Percentiles rank a stretch among this genome's conserved stretches.
These are phyloP conservation scores for Sylvia borin DNA, from an alignment of 2,797 vertebrate species.

Conservation along the genomic window DNA sequence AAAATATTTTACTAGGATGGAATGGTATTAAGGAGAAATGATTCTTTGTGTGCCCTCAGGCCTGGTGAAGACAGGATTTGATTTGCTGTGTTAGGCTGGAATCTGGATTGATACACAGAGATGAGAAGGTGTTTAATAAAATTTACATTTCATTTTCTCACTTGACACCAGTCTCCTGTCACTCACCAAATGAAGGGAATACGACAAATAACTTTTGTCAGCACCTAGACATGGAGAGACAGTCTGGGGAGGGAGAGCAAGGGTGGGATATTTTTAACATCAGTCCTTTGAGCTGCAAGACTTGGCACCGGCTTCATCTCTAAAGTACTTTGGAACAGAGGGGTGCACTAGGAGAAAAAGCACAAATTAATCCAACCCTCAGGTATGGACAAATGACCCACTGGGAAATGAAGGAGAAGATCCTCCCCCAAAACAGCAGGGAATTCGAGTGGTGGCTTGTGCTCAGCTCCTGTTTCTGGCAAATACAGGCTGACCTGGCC, in stretches of 20 bases:
- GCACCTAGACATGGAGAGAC: conserved; percentile 63
- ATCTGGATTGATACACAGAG: conserved; percentile 87
- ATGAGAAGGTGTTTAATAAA: conserved; percentile 90
- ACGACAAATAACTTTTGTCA: conserved; percentile 80
- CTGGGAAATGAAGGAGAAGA: neutral
- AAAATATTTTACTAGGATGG: conserved; percentile 83
- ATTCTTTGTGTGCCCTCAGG: conserved; percentile 79
- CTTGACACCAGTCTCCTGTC: conserved; percentile 85
- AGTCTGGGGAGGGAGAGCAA: conserved; percentile 33
- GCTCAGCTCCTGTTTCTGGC: neutral
- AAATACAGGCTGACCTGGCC: neutral
- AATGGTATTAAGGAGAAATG: conserved; percentile 84
- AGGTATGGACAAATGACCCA: neutral
- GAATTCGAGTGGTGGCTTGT: fast-evolving
- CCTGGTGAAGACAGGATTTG: conserved; percentile 82
- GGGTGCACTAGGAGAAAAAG: neutral
- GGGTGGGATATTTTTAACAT: conserved; percentile 49
- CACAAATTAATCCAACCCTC: neutral
- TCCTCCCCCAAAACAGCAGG: neutral
- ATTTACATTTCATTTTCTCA: conserved; percentile 90
- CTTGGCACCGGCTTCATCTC: neutral
- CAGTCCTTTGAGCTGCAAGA: neutral
- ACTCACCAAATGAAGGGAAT: conserved; percentile 77
- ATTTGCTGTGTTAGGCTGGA: conserved; percentile 85
- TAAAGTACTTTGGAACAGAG: neutral